Base-by-base conservation (phyloP, 2,797 vertebrate species). In the Lepilemur septentrionalis region DNA sequence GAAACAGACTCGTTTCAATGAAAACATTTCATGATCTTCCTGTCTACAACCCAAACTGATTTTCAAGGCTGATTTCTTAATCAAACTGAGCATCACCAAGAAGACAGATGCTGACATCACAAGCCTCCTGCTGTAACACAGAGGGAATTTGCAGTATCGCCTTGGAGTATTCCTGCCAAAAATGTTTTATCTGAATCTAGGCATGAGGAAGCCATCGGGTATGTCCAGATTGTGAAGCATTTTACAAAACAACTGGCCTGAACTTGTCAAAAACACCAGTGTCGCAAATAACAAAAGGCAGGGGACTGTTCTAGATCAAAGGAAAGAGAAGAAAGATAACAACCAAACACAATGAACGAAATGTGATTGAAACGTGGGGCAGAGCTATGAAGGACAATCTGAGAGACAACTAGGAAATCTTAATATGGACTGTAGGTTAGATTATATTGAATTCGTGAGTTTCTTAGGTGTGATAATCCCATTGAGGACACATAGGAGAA, bases 1-100 rank as follows among this genome's bases (percentile, higher is more conserved):
- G 30, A 46, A 65, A 32, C 48, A 28, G 32, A 79, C 13, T 70
- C 28, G 63, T 79, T 89, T 80, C 28, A 50, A 23, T 23, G 32
- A 55, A 65, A 32, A 91, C 75, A 52, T 79, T 3, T 89, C 41
- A 80, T 50, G 6, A 78, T 67, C 72, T 76, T 32, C 59, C 59
- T 25, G 28, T 35, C 38, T 30, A 18, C 8, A 12, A 70, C 41
- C 23, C 50, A 83, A 73, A 59, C 12, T 89, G 38, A 69, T 78
- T 61, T 93, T 38, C 46, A 89, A 25, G 86, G 69, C 30, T 50
- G 61, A 57, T 81, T 87, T 90, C 69, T 80, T 80, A 0, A 50
- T 35, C 35, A 95, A 55, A 93, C 4, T 86, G 63, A 57, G 55
- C 14, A 89, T 59, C 63, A 4, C 38, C 32, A 30, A 23, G 13